A percentile compares a stretch with the other conserved stretches of the same genome.
phyloP scores from a whole-genome alignment of 2,113 vertebrate species.

The Anarrhichthys ocellatus region DNA sequence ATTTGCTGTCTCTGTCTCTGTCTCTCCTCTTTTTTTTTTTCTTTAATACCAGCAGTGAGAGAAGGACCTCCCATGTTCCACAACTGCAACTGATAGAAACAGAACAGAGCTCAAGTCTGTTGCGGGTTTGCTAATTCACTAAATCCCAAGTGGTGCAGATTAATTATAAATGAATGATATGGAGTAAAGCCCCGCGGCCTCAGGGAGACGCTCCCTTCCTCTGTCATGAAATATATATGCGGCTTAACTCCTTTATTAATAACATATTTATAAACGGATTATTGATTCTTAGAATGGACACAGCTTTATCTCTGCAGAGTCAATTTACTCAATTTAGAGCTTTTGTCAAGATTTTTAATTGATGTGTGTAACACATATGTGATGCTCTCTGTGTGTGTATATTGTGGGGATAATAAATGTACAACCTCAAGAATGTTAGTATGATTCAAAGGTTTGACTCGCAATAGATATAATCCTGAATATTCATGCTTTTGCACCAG shows the following conservation, averaged over 20 bases:
- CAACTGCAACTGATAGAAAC: slow-evolving; percentile 37
- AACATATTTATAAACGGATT: slow-evolving; percentile 82
- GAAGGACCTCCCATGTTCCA: slow-evolving; percentile 52
- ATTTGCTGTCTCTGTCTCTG: background rate
- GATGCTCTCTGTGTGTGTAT: background rate
- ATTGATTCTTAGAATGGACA: slow-evolving; percentile 77
- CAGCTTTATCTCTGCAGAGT: slow-evolving; percentile 56
- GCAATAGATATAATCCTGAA: background rate
- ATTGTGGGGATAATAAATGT: background rate
- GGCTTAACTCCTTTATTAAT: slow-evolving; percentile 83
- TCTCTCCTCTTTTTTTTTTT: background rate
- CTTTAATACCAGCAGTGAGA: slow-evolving; percentile 20
- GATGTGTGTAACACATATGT: background rate
- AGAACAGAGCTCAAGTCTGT: slow-evolving; percentile 55
- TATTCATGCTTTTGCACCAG: background rate
- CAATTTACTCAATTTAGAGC: slow-evolving; percentile 46
- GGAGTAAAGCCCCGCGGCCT: slow-evolving; percentile 75
- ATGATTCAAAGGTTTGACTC: background rate
- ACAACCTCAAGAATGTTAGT: background rate
- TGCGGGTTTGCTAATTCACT: slow-evolving; percentile 74
- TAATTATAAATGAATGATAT: slow-evolving; percentile 84
- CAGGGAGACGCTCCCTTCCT: slow-evolving; percentile 71
- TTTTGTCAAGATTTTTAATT: slow-evolving; percentile 32
- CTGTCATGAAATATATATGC: slow-evolving; percentile 83
- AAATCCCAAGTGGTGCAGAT: slow-evolving; percentile 77